Conservation (phyloP, 2,797 vertebrate species). For the Furcifer pardalis region DNA sequence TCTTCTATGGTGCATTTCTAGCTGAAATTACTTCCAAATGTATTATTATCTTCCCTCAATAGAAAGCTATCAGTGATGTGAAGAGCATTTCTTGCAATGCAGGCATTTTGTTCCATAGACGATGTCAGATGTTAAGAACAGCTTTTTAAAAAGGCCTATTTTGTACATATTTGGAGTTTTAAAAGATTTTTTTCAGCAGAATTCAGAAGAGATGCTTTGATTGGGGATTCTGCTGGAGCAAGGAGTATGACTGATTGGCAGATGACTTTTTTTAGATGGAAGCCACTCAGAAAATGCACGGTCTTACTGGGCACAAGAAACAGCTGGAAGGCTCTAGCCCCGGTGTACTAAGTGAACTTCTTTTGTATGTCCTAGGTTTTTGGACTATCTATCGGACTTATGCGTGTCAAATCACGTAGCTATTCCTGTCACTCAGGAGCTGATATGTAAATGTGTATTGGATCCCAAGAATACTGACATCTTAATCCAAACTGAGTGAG, state of each 20-base stretch:
- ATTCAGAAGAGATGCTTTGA: background rate
- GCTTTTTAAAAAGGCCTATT: background rate
- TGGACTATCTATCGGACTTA: slow-evolving; percentile 96
- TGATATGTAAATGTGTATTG: slow-evolving; percentile 98
- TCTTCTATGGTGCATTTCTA: too few relatives aligned
- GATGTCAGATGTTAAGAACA: background rate
- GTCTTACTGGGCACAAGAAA: background rate
- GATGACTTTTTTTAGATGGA: too few relatives aligned
- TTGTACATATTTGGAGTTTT: background rate
- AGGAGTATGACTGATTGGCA: too few relatives aligned
- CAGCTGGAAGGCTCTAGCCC: background rate
- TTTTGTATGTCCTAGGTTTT: slow-evolving; percentile 80
- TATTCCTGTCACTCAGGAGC: slow-evolving; percentile 97
- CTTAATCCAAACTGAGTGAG: slow-evolving; percentile 97
- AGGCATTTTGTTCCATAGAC: background rate
- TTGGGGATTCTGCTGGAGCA: background rate
- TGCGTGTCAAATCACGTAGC: slow-evolving; percentile 97
- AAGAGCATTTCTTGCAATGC: background rate
- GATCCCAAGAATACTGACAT: slow-evolving; percentile 96
- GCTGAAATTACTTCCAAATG: too few relatives aligned
- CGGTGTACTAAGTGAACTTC: background rate
- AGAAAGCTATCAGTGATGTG: background rate
- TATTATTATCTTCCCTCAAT: background rate
- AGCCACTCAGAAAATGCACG: background rate
- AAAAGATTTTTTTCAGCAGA: too few relatives aligned